phyloP scores from a whole-genome alignment of 2,797 vertebrate species.

The Spheniscus humboldti region DNA sequence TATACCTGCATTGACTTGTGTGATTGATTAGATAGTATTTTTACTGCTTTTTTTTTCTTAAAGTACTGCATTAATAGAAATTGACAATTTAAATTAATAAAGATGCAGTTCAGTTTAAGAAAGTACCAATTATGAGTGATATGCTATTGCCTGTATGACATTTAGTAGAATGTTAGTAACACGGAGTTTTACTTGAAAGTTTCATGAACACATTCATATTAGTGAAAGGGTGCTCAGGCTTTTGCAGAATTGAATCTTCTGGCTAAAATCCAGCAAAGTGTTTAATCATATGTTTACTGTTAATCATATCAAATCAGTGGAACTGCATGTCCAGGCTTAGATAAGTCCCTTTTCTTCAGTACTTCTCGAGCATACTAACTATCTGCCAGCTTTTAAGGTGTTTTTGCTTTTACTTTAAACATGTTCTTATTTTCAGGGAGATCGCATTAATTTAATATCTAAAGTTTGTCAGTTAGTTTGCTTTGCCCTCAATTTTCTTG shows the following conservation, averaged over 20 bases:
- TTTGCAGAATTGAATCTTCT: background rate
- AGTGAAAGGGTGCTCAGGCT: background rate
- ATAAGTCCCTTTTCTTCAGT: background rate
- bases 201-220: background rate
- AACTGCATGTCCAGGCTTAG: background rate
- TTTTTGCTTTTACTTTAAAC: background rate
- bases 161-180: background rate
- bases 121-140: background rate
- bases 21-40: background rate
- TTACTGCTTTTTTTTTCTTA: background rate
- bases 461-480: background rate
- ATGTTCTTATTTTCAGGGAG: background rate
- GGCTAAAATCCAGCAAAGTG: background rate
- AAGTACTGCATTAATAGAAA: conserved; percentile 21
- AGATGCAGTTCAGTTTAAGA: background rate
- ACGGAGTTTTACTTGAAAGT: background rate
- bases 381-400: background rate
- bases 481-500: background rate
- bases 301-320: background rate
- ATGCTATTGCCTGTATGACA: background rate
- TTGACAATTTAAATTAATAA: background rate
- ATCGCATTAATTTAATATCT: background rate
- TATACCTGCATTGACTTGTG: background rate
- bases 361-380: background rate
- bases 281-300: background rate